Base-by-base conservation (phyloP, 2,888 invertebrate species). In the Aproaerema taeniolella region DNA sequence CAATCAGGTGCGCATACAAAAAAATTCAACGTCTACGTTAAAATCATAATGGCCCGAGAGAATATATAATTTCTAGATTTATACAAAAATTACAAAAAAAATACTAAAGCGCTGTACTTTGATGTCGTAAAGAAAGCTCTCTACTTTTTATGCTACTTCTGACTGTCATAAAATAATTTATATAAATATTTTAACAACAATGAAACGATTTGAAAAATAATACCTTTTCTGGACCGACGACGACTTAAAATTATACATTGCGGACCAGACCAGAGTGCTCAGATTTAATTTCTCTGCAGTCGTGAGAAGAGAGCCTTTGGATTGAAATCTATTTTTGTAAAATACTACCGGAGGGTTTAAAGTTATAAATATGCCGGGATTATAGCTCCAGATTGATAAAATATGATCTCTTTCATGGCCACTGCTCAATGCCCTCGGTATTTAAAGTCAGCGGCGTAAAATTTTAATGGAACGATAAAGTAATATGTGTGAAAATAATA, bases 361-460 rank as follows among this genome's bases (percentile, higher is more conserved):
- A 45, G 44, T 46, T 50, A 59, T 61, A 63, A 66, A 66, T 60
- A 61, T 52, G 46, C 44, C 49, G 46, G 55, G 56, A 60, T 59
- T 61, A 57, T 50, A 56, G 56, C 50, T 54, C 52, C 40, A 47
- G 46, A 45, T 53, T 44, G 51, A 52, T 60, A 58, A 61, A 56
- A 58, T 59, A 61, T 52, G 49, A 52, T 50, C 49, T 49, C 50
- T 53, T 59, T 58, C 51, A 53, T 38, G 31, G 41, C 6, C 31
- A 35, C 36, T 43, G 43, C 44, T 39, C 44, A 41, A 20, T 36
- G 29, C 15, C 13, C 2, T 10, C 16, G 15, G 36, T 9, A 30
- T 39, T 17, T 15, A 39, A 31, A 13, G 17, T 12, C 25, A 36
- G 12, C 14, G 17, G 15, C 12, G 32, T 20, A 20, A 28, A 29